Base-by-base conservation (phyloP, 2,797 vertebrate species). In the Geotrypetes seraphini region DNA sequence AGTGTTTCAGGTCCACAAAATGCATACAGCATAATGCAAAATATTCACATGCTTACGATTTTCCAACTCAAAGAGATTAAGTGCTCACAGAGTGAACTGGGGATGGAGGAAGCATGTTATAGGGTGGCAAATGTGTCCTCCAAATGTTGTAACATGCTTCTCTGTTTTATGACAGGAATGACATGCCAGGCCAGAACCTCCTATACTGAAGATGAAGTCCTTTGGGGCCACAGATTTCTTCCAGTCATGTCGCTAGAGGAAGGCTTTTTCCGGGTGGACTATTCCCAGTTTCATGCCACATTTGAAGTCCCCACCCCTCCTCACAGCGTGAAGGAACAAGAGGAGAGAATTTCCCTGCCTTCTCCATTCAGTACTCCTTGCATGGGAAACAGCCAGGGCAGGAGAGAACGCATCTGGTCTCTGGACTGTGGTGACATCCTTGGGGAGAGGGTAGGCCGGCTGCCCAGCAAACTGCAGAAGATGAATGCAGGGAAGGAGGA, bases 201-300 rank as follows among this genome's bases (percentile, higher is more conserved):
- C 0, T 92, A 91, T 59, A 92, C 89, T 1, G 89, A 92, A 34
- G 89, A 92, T 21, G 89, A 91, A 56, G 88, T 92, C 12, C 51
- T 92, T 16, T 92, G 89, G 89, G 89, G 85, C 12, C 85, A 91
- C 43, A 79, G 89, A 8, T 92, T 92, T 57, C 81, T 92, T 6
- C 89, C 89, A 0, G 89, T 92, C 7, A 92, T 92, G 88, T 91
- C 89, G 2, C 60, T 92, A 32, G 89, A 91, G 45, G 87, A 92
- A 12, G 89, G 89, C 5, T 92, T 92, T 53, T 92, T 92, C 68
- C 78, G 82, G 14, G 88, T 92, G 0, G 89, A 92, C 63, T 92
- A 92, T 50, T 91, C 89, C 8, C 86, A 91, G 60, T 92, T 92
- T 31, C 89, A 92, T n/a, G 84, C 74, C 56, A 91, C 84, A 0